Evolutionary conservation across 2,113 vertebrate species (phyloP), one percentile per base, ranked within the genome.

Genomic region (Dipodomys merriami): DNA sequence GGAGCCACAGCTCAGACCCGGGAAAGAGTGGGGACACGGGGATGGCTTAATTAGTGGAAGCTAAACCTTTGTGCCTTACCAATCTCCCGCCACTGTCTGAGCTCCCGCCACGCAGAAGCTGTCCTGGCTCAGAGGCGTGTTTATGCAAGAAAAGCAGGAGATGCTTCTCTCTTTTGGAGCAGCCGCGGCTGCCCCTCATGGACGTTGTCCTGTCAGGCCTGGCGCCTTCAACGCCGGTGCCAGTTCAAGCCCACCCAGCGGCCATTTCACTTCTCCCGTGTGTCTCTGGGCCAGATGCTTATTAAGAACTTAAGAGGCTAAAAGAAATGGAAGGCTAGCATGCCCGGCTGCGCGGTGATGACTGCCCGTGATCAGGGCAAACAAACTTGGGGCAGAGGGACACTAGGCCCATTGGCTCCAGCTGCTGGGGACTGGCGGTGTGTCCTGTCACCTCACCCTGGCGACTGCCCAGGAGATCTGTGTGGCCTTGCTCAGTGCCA

Each of bases 21-120:
- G 77, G 39, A 84, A 62, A n/a, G 46, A 44, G 68, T 27, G 82
- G 64, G 64, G 39, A 39, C 39, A 4, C 18, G 3, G 53, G 0
- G 53, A 57, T 13, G 53, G 16, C 49, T 13, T 53, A 53, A 57
- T 4, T 57, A 57, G 53, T 18, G 12, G 53, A 57, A 16, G 53
- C 15, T 13, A 4, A 49, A 49, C 49, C 81, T 76, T n/a, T 25
- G 9, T 1, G 5, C 44, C 44, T 62, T 76, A 0, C 0, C 27
- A 53, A 44, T 13, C 20, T 25, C n/a, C 49, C 9, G 2, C 39
- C 6, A 1, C 16, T 29, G 29, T 12, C 39, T 5, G 60, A 18
- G 74, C 46, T 4, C 44, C 78, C 6, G 12, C 1, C 84, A 57
- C 8, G 64, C 65, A 29, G 6, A 20, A 76, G 22, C 64, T 15